Evolutionary conservation across 2,888 invertebrate genomes (phyloP), one percentile per base, ranked within the genome.

Genomic region (Trachelus stipa): DNA sequence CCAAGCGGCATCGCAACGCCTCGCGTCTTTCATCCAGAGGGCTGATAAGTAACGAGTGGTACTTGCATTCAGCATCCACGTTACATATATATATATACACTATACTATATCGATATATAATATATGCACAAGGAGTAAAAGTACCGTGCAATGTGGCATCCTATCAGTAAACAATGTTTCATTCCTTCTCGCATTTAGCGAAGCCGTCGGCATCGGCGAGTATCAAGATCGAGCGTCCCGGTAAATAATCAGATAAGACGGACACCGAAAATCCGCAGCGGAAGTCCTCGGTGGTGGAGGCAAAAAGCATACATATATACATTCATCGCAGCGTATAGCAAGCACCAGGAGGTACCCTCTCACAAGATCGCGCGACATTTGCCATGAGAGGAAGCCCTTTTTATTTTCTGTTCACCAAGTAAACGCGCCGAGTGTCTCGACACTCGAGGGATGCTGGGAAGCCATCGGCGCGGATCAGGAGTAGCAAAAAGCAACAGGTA

Each of bases 171-270:
- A 84, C 86, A 83, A 86, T 85, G 84, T 85, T 84, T 86, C 83
- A 81, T 86, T 84, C 84, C 82, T 76, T 78, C 81, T 79, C 83
- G 83, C 85, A 84, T 87, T 86, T 85, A 85, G 83, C 81, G 40
- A 40, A 40, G 40, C 40, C 40, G 40, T 40, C 40, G 40, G 40
- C 83, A 81, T 77, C 77, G 81, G 69, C 76, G 82, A 77, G 80
- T 86, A 87, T 87, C 87, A 85, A 87, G 86, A 87, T 87, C 83
- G 83, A 30, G 80, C 83, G 83, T 85, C 85, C 76, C 77, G 84
- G 79, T 84, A 82, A 87, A 87, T 85, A 85, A 87, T 85, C 86
- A 83, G 85, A 86, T 85, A 85, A 78, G 81, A 73, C 68, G 75
- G 77, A 31, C 37, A 33, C 73, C 83, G 80, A 83, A 86, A 86